phyloP scores from a whole-genome alignment of 2,888 invertebrate species.

The Athetis lepigone region DNA sequence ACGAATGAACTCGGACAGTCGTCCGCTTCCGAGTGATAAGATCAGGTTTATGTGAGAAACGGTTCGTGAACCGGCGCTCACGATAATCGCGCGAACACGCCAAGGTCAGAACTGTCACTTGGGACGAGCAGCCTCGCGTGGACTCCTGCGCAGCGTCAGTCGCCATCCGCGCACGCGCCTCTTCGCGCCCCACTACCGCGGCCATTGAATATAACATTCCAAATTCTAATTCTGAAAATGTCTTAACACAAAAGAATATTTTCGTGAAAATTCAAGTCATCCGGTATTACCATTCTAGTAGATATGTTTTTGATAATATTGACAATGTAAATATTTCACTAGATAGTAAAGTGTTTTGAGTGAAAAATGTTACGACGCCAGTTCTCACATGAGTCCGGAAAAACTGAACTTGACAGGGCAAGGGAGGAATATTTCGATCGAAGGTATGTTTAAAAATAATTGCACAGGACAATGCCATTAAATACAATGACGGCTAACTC shows the following conservation, averaged over 20 bases:
- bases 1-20: conserved; percentile 39
- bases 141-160: conserved; percentile 69
- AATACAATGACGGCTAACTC: background rate
- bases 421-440: conserved; percentile 83
- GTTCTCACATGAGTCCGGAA: conserved; percentile 87
- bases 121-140: conserved; percentile 71
- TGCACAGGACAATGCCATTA: conserved; percentile 5
- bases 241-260: conserved; percentile 35
- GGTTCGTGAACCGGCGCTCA: conserved; percentile 63
- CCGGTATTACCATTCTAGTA: conserved; percentile 6
- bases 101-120: conserved; percentile 85
- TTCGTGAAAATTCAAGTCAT: conserved; percentile 40
- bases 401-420: conserved; percentile 81
- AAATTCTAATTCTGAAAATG: conserved; percentile 35
- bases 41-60: conserved; percentile 62
- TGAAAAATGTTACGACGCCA: conserved; percentile 81
- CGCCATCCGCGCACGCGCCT: conserved; percentile 68
- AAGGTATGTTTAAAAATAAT: conserved; percentile 72
- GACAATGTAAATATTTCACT: conserved; percentile 32
- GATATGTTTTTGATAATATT: conserved; percentile 20
- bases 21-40: conserved; percentile 62
- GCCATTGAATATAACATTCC: conserved; percentile 28
- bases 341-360: conserved; percentile 52
- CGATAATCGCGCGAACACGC: conserved; percentile 70
- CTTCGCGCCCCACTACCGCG: conserved; percentile 60